Base-by-base conservation (phyloP, 2,797 vertebrate species). In the Myotis daubentonii region DNA sequence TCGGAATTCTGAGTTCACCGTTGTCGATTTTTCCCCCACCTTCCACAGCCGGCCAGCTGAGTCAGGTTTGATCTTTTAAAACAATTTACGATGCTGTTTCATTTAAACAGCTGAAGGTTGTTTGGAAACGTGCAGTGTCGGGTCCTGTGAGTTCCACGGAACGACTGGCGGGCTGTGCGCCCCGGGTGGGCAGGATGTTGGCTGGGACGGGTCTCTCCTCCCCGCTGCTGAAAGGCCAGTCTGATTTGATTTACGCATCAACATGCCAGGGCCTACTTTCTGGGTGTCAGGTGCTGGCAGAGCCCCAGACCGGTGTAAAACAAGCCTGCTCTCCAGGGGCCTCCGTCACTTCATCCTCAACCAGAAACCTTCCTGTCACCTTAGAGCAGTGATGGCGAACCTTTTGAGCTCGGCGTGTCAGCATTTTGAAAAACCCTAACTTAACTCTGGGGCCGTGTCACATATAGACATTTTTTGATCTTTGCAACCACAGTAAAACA, bases 31-130 rank as follows among this genome's bases (percentile, higher is more conserved):
- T 49, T 20, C 25, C 16, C 38, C 49, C 55, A 20, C 92, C 93
- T 74, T 91, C 85, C 78, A 11, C 15, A 30, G 30, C 82, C 74
- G 82, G 65, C 88, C 53, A 19, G 76, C 79, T 68, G 92, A 86
- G 82, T 94, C 90, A 55, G 17, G 28, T 13, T 75, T 65, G 6
- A 55, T 94, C 74, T 62, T 80, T 12, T 28, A 30, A 94, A 96
- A 95, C 57, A 85, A 91, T 28, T 62, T 84, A 15, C 65, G 60
- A 79, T 51, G 91, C 87, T 62, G 2, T 65, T n/a, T 72, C 23
- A 92, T 80, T 92, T 51, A 76, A 94, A 82, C 36, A 36, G 10
- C 30, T 70, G 57, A 33, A 11, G 4, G 38, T 53, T 22, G 30
- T 28, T 91, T 86, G 70, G 76, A 87, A 79, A 82, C 57, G 47